Evolutionary conservation across 1,140 invertebrate species (phyloP), one percentile per base, ranked within the genome.

Genomic region (Vollenhovia emeryi): DNA sequence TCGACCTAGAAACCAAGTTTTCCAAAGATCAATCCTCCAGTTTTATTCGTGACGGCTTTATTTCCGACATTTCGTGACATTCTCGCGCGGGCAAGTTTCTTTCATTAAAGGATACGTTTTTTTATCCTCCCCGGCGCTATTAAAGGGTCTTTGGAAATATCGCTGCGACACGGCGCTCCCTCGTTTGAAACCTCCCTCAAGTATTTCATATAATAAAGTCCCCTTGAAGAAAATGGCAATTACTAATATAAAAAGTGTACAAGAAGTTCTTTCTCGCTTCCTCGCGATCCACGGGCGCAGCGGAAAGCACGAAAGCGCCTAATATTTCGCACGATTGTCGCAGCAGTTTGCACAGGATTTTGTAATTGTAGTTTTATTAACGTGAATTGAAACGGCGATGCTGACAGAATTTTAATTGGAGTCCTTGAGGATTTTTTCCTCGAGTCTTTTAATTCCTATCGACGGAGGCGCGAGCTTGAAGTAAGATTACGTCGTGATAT

Each of bases 191-290:
- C 15, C 43, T 66, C 15, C 15, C 15, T 79, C 50, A 79, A 79
- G 75, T 36, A 50, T 30, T 30, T 79, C 45, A 48, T 79, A 66
- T 79, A 66, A 66, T 40, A 66, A 66, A 79, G 30, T 52, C 21
- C 30, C 52, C 30, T 50, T 50, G 30, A 66, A 52, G 60, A 79
- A 66, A 79, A 66, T 78, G 30, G 75, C 75, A 24, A 79, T 66
- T 79, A 43, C 43, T 66, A 79, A 66, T 66, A 3, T 43, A 79
- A 79, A 79, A 79, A 79, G 36, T 66, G 57, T 64, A 78, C 57
- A 45, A 33, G 13, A 3, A 45, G 9, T 18, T 11, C 27, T 33
- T 15, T 74, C 15, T 57, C n/a, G 33, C 15, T 43, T 74, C 21
- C 8, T 27, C 15, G 13, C 21, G n/a, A 55, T 33, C n/a, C 11